Percentiles rank a stretch among this genome's conserved stretches.
Evolutionary conservation across 1,140 invertebrate genomes (phyloP).

Genomic region (Mactra quadrangularis): DNA sequence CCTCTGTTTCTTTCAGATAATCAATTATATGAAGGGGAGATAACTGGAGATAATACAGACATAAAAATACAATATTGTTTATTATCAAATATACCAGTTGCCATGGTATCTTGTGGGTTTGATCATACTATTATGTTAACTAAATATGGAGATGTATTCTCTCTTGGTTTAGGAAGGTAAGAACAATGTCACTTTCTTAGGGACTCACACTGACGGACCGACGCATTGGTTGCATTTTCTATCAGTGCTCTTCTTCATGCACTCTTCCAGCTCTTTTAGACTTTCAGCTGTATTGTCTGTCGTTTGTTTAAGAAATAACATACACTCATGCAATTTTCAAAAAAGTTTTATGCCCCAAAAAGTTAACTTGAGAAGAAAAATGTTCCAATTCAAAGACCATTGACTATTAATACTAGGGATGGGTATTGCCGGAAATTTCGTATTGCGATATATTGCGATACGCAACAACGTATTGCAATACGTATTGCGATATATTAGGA

Average conservation of each 20-base stretch:
- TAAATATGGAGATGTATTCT: not conserved
- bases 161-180: constrained; percentile 36
- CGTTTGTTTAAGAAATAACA: not conserved
- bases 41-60: too few relatives aligned
- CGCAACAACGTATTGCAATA: too few relatives aligned
- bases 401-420: too few relatives aligned
- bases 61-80: too few relatives aligned
- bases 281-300: not conserved
- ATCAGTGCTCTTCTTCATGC: not conserved
- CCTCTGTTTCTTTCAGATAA: too few relatives aligned
- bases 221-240: not conserved
- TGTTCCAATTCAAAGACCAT: too few relatives aligned
- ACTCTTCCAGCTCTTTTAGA: not conserved
- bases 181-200: too few relatives aligned
- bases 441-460: too few relatives aligned
- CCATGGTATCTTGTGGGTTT: constrained; percentile 33
- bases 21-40: too few relatives aligned
- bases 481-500: too few relatives aligned
- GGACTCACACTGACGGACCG: too few relatives aligned
- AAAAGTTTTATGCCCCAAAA: not conserved
- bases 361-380: not conserved
- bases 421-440: too few relatives aligned
- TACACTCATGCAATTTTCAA: not conserved
- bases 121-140: constrained; percentile 43
- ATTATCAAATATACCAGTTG: not conserved